phyloP scores from a whole-genome alignment of 2,888 invertebrate genomes.

The Perizoma flavofasciatum region DNA sequence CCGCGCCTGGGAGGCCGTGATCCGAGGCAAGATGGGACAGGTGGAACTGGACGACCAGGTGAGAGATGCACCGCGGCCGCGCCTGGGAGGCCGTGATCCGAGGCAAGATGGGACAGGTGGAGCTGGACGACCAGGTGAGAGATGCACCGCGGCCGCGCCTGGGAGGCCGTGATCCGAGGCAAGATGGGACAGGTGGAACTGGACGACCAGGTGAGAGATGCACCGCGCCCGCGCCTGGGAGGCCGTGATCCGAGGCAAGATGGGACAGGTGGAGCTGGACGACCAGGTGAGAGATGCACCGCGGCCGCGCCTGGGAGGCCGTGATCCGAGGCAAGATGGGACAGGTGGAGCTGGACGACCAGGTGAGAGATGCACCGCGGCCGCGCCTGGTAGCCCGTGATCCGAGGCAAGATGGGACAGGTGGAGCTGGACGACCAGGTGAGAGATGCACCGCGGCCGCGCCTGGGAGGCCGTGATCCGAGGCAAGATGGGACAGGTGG shows the following conservation, averaged over 20 bases:
- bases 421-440: slow-evolving; percentile 97
- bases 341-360: slow-evolving; percentile 96
- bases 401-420: slow-evolving; percentile 95
- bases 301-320: slow-evolving; percentile 96
- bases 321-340: slow-evolving; percentile 96
- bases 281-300: slow-evolving; percentile 91
- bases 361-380: slow-evolving; percentile 91
- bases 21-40: slow-evolving; percentile 95
- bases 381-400: slow-evolving; percentile 94
- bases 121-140: slow-evolving; percentile 93
- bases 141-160: slow-evolving; percentile 93
- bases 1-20: slow-evolving; percentile 94
- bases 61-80: slow-evolving; percentile 90
- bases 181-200: slow-evolving; percentile 97
- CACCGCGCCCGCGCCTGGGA: slow-evolving; percentile 97
- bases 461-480: slow-evolving; percentile 96
- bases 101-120: slow-evolving; percentile 96
- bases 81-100: slow-evolving; percentile 96
- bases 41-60: slow-evolving; percentile 97
- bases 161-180: slow-evolving; percentile 95
- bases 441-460: slow-evolving; percentile 90
- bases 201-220: slow-evolving; percentile 89
- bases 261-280: slow-evolving; percentile 96
- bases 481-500: slow-evolving; percentile 96
- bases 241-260: slow-evolving; percentile 92